Evolutionary conservation across 2,797 vertebrate genomes (phyloP).

Genomic region (Falco novaeseelandiae): DNA sequence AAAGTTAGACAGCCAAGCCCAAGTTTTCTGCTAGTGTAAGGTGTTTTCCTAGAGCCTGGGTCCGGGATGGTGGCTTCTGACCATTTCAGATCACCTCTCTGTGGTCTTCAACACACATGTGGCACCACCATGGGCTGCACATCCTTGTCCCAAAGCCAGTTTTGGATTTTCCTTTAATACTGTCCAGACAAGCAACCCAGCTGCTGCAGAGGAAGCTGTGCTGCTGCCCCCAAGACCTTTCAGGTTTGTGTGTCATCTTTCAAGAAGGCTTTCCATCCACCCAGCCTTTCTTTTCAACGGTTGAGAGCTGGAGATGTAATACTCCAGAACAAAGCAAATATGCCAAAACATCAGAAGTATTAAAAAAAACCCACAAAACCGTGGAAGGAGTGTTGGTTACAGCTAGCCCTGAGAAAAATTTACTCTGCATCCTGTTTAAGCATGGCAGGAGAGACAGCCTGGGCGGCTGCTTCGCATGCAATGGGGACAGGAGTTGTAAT

Average conservation of each 20-base stretch:
- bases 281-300: neutral
- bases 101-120: neutral
- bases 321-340: neutral
- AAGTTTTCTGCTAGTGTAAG: neutral
- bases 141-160: neutral
- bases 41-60: neutral
- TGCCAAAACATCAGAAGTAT: neutral
- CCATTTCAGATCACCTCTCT: neutral
- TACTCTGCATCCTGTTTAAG: neutral
- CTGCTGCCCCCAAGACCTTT: neutral
- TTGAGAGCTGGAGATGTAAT: neutral
- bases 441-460: neutral
- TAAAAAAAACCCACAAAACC: neutral
- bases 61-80: neutral
- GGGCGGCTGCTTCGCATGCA: neutral
- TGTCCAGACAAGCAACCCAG: neutral
- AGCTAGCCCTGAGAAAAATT: neutral
- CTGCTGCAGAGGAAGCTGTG: neutral
- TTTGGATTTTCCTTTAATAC: neutral
- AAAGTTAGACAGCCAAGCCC: neutral
- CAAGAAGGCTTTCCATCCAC: neutral
- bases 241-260: neutral
- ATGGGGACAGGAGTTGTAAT: neutral
- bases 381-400: neutral
- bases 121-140: accelerated